Conservation (phyloP, 1,140 invertebrate genomes). For the Aradophagus sp. region DNA sequence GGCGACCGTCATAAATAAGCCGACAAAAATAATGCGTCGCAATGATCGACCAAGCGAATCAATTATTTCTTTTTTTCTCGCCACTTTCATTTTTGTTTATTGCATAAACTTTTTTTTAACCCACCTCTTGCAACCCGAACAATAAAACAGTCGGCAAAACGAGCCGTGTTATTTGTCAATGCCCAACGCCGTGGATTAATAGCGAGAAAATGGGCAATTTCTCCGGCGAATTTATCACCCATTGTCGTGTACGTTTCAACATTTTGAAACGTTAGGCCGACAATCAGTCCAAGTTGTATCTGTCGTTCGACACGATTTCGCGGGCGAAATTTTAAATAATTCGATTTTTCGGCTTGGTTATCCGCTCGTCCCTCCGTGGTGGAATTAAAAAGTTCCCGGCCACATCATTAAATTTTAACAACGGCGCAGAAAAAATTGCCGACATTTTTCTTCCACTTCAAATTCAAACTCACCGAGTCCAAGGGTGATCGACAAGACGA, state of each 20-base stretch:
- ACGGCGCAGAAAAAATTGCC: too few species aligned
- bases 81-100: too few species aligned
- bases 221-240: slow-evolving; percentile 25
- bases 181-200: slow-evolving; percentile 24
- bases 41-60: slow-evolving; percentile 24
- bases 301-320: background rate
- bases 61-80: slow-evolving; percentile 24
- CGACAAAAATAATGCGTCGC: slow-evolving; percentile 42
- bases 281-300: slow-evolving; percentile 12
- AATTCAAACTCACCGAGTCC: too few species aligned
- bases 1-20: slow-evolving; percentile 50
- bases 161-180: slow-evolving; percentile 42
- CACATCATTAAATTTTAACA: too few species aligned
- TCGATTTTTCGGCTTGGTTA: too few species aligned
- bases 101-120: too few species aligned
- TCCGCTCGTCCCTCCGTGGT: too few species aligned
- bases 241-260: slow-evolving; percentile 30
- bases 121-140: too few species aligned
- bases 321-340: background rate
- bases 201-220: slow-evolving; percentile 34
- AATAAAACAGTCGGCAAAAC: slow-evolving; percentile 35
- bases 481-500: too few species aligned
- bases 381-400: too few species aligned
- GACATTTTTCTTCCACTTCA: too few species aligned
- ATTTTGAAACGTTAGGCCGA: slow-evolving; percentile 11